Percentiles rank a stretch among this genome's conserved stretches.
These are phyloP conservation scores for Apteryx mantelli DNA, from an alignment of 2,113 vertebrate species.

Conservation along the genomic window DNA sequence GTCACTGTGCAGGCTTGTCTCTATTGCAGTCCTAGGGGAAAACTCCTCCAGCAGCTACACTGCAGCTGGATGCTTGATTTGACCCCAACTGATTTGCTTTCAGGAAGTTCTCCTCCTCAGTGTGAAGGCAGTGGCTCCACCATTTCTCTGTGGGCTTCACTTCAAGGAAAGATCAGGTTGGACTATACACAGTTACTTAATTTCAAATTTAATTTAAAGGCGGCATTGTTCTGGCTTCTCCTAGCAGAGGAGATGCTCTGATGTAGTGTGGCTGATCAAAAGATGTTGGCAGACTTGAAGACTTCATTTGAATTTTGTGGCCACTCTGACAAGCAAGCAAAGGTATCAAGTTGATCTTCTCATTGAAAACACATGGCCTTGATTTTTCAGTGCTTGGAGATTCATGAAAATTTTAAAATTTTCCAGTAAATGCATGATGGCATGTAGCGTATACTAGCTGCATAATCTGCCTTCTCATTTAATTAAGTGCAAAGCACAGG, in stretches of 20 bases:
- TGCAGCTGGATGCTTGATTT: not conserved
- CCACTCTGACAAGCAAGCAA: not conserved
- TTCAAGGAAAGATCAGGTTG: not conserved
- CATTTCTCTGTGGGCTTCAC: not conserved
- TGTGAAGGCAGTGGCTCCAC: not conserved
- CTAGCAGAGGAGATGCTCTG: not conserved
- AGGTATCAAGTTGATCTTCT: not conserved
- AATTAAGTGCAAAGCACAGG: not conserved
- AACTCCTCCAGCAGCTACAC: not conserved
- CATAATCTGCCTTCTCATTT: not conserved
- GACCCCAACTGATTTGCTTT: not conserved
- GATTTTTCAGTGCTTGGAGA: not conserved
- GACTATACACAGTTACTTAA: not conserved
- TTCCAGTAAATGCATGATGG: not conserved
- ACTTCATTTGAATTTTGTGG: not conserved
- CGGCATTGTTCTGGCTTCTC: not conserved
- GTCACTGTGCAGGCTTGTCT: not conserved
- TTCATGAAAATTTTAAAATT: not conserved
- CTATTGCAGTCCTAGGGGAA: not conserved
- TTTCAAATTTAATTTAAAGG: not conserved
- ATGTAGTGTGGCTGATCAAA: not conserved
- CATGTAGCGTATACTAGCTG: not conserved
- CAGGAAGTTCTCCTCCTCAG: not conserved
- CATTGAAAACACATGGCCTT: conserved; percentile 1
- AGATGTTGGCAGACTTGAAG: not conserved